phyloP scores from a whole-genome alignment of 1,140 invertebrate genomes.

The Eulimnadia texana region DNA sequence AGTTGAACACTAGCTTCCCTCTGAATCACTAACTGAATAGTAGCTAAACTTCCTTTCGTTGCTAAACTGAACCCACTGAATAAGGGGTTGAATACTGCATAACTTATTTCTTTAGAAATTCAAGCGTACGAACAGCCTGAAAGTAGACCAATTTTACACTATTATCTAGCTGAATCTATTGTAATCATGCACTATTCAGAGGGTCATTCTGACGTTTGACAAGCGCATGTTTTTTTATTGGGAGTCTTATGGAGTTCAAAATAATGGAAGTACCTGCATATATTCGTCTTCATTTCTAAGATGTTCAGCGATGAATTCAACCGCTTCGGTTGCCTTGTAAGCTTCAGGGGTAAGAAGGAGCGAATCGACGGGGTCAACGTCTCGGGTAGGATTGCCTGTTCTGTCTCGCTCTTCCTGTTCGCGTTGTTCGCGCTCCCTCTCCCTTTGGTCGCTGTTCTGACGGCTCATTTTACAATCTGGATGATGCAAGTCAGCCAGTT shows the following conservation, averaged over 20 bases:
- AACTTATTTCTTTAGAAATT: no score
- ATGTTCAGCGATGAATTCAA: conserved; percentile 96
- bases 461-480: conserved; percentile 90
- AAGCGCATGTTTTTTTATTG: no score
- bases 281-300: conserved; percentile 91
- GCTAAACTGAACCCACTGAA: no score
- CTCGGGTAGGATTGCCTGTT: conserved; percentile 43
- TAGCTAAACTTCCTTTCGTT: no score
- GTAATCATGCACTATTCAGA: no score
- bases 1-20: no score
- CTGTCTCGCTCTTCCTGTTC: conserved; percentile 14
- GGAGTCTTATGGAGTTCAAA: background rate
- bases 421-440: conserved; percentile 27
- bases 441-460: conserved; percentile 40
- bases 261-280: conserved; percentile 61
- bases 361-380: conserved; percentile 81
- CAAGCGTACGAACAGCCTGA: no score
- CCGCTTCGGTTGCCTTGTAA: conserved; percentile 79
- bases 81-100: no score
- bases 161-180: no score
- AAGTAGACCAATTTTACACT: no score
- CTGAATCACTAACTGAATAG: no score
- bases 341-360: conserved; percentile 80
- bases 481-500: conserved; percentile 84
- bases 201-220: no score